A percentile compares a stretch with the other conserved stretches of the same genome.
These are phyloP conservation scores for Siniperca scherzeri DNA, from an alignment of 2,797 vertebrate genomes.

Conservation along the genomic window DNA sequence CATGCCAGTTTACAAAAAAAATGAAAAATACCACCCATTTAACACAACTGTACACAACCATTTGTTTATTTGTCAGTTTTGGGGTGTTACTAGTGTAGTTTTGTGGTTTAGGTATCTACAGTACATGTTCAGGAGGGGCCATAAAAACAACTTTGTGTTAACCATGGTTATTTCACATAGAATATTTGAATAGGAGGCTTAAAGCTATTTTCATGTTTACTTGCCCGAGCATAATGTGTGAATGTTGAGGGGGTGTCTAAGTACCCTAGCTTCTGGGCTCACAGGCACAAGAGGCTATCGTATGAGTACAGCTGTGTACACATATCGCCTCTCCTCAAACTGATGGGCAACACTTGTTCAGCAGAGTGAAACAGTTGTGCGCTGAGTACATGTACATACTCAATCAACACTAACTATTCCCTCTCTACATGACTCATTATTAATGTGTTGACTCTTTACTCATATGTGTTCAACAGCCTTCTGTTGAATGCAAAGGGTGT, in stretches of 20 bases:
- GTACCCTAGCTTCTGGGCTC: slow-evolving; percentile 48
- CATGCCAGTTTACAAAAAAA: background rate
- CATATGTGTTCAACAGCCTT: background rate
- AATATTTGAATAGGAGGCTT: slow-evolving; percentile 5
- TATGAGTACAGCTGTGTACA: slow-evolving; percentile 62
- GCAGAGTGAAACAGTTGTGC: slow-evolving; percentile 56
- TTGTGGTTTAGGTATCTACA: background rate
- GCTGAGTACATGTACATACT: slow-evolving; percentile 28
- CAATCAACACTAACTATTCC: slow-evolving; percentile 15
- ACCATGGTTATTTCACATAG: background rate
- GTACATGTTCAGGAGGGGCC: background rate
- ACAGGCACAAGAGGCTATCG: slow-evolving; percentile 52
- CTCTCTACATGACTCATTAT: slow-evolving; percentile 1
- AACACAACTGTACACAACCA: background rate
- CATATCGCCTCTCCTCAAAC: slow-evolving; percentile 52
- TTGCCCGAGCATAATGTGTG: slow-evolving; percentile 42
- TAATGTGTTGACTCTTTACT: slow-evolving; percentile 5
- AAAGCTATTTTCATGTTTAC: slow-evolving; percentile 41
- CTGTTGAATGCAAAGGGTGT: background rate
- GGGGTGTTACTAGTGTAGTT: background rate
- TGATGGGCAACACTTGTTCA: slow-evolving; percentile 52
- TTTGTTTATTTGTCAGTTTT: background rate
- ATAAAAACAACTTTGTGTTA: background rate
- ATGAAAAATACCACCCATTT: background rate
- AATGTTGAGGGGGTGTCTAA: slow-evolving; percentile 48